A percentile compares a stretch with the other conserved stretches of the same genome.
These are phyloP conservation scores for Macrophya alboannulata DNA, from an alignment of 2,888 invertebrate genomes.

Conservation along the genomic window DNA sequence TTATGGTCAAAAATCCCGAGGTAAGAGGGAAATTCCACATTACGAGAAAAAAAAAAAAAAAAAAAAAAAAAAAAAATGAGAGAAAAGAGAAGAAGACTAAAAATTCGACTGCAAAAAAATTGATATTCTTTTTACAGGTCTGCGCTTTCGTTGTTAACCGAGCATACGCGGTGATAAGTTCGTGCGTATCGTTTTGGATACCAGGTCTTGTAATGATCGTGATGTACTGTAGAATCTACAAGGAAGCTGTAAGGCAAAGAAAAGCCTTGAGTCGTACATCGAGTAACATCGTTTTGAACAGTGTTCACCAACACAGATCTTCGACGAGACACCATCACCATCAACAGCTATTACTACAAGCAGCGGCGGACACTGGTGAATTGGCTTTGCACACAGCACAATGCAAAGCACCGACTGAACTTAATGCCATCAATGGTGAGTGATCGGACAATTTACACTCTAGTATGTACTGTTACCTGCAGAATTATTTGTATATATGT, in stretches of 20 bases:
- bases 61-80: neutral
- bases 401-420: constrained; percentile 74
- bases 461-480: neutral
- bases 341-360: constrained; percentile 77
- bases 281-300: constrained; percentile 92
- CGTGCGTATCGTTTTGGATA: constrained; percentile 96
- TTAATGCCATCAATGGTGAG: constrained; percentile 75
- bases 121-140: constrained; percentile 71
- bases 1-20: constrained; percentile 85
- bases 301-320: constrained; percentile 91
- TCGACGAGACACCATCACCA: constrained; percentile 87
- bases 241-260: constrained; percentile 91
- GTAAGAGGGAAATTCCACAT: constrained; percentile 68
- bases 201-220: constrained; percentile 96
- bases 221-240: constrained; percentile 92
- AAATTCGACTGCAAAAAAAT: too few relatives aligned
- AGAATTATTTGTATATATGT: too few relatives aligned
- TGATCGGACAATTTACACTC: constrained; percentile 54
- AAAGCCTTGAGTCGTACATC: constrained; percentile 93
- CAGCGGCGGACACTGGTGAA: constrained; percentile 76
- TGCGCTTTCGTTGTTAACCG: constrained; percentile 94
- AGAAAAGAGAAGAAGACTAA: neutral
- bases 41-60: neutral
- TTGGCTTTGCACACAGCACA: constrained; percentile 72
- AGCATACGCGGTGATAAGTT: constrained; percentile 93